phyloP scores from a whole-genome alignment of 2,797 vertebrate genomes.

The Sandelia bainsii region DNA sequence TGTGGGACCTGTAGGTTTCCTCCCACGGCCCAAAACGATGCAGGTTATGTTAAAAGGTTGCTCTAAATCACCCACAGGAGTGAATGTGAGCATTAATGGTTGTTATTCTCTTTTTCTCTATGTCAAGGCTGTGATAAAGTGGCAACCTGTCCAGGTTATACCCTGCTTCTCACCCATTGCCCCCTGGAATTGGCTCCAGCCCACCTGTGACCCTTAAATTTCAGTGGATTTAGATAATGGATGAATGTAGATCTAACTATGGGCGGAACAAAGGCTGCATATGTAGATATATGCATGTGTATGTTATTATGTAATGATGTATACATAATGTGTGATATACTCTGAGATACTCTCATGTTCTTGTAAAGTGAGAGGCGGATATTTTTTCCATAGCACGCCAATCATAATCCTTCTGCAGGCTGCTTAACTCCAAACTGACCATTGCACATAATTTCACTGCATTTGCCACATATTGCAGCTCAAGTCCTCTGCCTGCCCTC shows the following conservation, averaged over 20 bases:
- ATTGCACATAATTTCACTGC: constrained; percentile 52
- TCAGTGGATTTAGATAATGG: background rate
- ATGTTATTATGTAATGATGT: too few species aligned
- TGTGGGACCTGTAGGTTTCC: background rate
- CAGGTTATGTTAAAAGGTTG: background rate
- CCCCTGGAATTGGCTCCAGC: background rate
- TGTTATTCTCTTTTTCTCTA: background rate
- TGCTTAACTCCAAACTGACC: constrained; percentile 50
- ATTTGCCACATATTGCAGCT: constrained; percentile 61
- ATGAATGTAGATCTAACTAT: background rate
- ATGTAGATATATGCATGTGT: constrained; percentile 9
- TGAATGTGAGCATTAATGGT: background rate
- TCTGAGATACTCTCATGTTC: background rate
- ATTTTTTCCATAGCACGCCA: constrained; percentile 4
- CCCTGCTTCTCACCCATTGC: background rate
- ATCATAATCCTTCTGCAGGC: constrained; percentile 21
- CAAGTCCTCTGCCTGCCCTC: constrained; percentile 70
- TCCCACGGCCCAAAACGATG: background rate
- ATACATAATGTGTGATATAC: too few species aligned
- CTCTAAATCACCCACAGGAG: background rate
- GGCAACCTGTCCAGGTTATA: background rate
- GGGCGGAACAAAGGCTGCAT: background rate
- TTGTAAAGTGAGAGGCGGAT: background rate
- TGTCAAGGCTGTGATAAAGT: background rate
- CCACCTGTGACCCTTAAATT: background rate